Evolutionary conservation across 2,888 invertebrate species (phyloP).

Genomic region (Drosophila neonasuta): DNA sequence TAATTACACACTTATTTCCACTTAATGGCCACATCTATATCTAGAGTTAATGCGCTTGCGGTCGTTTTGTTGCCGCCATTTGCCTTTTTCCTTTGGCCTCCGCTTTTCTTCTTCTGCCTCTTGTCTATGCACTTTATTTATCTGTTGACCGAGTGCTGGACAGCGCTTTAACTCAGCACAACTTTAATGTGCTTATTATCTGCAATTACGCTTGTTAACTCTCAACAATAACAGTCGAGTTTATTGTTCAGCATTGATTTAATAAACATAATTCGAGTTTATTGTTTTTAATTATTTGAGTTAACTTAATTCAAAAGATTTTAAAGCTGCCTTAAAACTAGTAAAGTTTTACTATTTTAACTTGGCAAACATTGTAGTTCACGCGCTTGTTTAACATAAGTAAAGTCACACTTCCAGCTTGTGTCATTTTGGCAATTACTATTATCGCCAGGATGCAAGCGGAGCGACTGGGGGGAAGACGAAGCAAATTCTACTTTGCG

Average conservation of each 20-base stretch:
- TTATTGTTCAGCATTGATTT: not conserved
- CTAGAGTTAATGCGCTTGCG: constrained; percentile 52
- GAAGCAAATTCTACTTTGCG: not conserved
- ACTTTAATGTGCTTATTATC: constrained; percentile 14
- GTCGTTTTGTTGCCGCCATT: constrained; percentile 31
- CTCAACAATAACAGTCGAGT: not conserved
- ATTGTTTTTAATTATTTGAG: no score
- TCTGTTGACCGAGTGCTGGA: constrained; percentile 10
- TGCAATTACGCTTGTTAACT: not conserved
- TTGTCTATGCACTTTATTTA: constrained; percentile 14
- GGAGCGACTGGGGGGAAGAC: not conserved
- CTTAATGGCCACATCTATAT: constrained; percentile 48
- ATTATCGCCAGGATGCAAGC: constrained; percentile 11
- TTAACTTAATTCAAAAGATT: no score
- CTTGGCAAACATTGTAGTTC: not conserved
- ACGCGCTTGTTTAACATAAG: not conserved
- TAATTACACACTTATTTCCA: constrained; percentile 57
- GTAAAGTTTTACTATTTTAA: no score
- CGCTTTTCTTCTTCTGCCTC: constrained; percentile 5
- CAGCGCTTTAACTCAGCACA: constrained; percentile 1
- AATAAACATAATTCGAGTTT: not conserved
- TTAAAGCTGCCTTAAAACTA: no score
- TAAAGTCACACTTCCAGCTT: not conserved
- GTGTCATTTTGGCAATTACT: constrained; percentile 16
- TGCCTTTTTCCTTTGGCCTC: constrained; percentile 1